phyloP scores from a whole-genome alignment of 2,797 vertebrate species.

The Lycodopsis pacificus region DNA sequence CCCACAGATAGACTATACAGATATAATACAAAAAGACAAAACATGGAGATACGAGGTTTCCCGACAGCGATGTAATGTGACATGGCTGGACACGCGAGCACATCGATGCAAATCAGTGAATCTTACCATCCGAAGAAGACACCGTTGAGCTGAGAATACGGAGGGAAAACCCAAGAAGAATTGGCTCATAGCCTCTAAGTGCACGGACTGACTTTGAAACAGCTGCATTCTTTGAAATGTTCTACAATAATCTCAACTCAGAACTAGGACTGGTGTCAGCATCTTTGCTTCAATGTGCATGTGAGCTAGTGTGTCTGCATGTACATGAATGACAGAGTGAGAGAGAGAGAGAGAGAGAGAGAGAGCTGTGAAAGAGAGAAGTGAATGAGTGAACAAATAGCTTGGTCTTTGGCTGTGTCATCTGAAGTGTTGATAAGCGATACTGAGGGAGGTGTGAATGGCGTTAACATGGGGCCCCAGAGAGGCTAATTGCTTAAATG shows the following conservation, averaged over 20 bases:
- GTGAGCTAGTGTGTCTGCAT: slow-evolving; percentile 23
- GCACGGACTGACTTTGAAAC: neutral
- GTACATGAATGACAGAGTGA: slow-evolving; percentile 43
- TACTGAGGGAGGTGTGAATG: slow-evolving; percentile 66
- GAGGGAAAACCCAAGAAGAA: too few species aligned
- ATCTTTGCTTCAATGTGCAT: slow-evolving; percentile 24
- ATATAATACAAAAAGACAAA: too few species aligned
- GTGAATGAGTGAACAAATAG: slow-evolving; percentile 67
- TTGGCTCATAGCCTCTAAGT: neutral
- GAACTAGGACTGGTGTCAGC: neutral
- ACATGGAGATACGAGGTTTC: too few species aligned
- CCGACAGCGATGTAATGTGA: too few species aligned
- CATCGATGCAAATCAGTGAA: too few species aligned
- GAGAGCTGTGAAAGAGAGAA: slow-evolving; percentile 59
- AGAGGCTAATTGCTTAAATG: slow-evolving; percentile 72
- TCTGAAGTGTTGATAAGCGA: slow-evolving; percentile 72
- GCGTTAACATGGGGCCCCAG: slow-evolving; percentile 66
- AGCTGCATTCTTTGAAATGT: neutral
- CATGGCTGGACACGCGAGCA: too few species aligned
- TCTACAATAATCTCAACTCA: neutral
- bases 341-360: slow-evolving; percentile 24
- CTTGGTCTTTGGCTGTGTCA: slow-evolving; percentile 60
- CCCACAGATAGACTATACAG: too few species aligned
- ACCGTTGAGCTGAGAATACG: too few species aligned
- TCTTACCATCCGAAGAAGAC: too few species aligned